These are phyloP conservation scores for Pleuronectes platessa DNA, from an alignment of 2,113 vertebrate species.

Conservation along the genomic window DNA sequence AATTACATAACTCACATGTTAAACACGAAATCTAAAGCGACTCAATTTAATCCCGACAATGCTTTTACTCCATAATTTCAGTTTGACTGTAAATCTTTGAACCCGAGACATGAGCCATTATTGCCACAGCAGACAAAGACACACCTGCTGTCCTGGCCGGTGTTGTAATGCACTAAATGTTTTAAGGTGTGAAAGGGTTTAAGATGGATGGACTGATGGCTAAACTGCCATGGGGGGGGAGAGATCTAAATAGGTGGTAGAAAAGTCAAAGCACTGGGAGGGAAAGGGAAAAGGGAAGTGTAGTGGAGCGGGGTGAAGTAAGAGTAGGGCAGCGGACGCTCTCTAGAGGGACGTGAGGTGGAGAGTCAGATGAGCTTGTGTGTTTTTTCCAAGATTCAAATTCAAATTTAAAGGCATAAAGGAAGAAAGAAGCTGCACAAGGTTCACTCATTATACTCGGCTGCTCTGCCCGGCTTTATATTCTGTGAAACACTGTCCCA, in stretches of 20 bases:
- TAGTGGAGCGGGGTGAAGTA: background rate
- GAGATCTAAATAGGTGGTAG: conserved; percentile 11
- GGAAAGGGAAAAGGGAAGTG: background rate
- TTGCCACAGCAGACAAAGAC: background rate
- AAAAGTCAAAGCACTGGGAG: conserved; percentile 9
- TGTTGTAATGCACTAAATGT: conserved; percentile 11
- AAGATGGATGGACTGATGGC: conserved; percentile 22
- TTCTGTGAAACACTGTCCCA: too few relatives aligned
- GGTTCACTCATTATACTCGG: too few relatives aligned
- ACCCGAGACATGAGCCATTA: background rate
- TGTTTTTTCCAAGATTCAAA: background rate
- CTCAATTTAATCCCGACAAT: background rate
- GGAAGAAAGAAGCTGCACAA: background rate
- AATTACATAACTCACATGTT: too few relatives aligned
- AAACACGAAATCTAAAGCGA: too few relatives aligned
- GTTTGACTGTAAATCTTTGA: background rate
- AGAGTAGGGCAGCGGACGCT: background rate
- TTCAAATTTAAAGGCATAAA: background rate
- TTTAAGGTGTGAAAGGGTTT: conserved; percentile 27
- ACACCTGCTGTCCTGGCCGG: background rate
- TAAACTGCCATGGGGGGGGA: conserved; percentile 21
- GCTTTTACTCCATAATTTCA: background rate
- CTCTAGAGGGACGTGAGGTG: background rate
- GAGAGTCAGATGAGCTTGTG: background rate
- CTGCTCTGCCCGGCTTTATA: too few relatives aligned